phyloP scores from a whole-genome alignment of 2,888 invertebrate species.

The Drosophila multiciliata region DNA sequence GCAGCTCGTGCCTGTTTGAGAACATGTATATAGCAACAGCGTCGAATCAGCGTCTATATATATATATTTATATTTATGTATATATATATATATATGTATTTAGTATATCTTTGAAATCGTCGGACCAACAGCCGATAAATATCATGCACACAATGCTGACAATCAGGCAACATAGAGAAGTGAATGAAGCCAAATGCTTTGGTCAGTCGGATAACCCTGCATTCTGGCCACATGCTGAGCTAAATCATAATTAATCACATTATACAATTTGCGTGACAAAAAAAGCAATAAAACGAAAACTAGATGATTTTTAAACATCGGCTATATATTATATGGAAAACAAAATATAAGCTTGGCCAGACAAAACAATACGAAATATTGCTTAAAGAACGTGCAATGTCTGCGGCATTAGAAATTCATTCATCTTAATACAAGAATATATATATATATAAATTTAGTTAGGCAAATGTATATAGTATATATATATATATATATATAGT shows the following conservation, averaged over 20 bases:
- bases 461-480: not conserved
- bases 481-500: conserved; percentile 7
- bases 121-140: conserved; percentile 37
- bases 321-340: conserved; percentile 25
- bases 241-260: conserved; percentile 71
- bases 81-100: conserved; percentile 10
- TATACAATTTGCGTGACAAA: conserved; percentile 10
- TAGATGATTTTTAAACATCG: conserved; percentile 26
- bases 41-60: conserved; percentile 31
- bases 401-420: conserved; percentile 67
- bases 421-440: conserved; percentile 44
- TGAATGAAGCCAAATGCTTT: conserved; percentile 51
- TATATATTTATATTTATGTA: conserved; percentile 5
- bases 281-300: conserved; percentile 19
- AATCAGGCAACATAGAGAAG: conserved; percentile 22
- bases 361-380: conserved; percentile 27
- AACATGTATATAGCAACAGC: conserved; percentile 35
- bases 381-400: conserved; percentile 44
- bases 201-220: conserved; percentile 26
- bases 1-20: conserved; percentile 55
- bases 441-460: not conserved
- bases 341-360: conserved; percentile 38
- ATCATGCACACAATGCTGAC: conserved; percentile 50
- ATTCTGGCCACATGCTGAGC: conserved; percentile 56
- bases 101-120: not conserved